A percentile compares a stretch with the other conserved stretches of the same genome.
These are phyloP conservation scores for Leucoraja ocellata DNA, from an alignment of 2,797 vertebrate species.

Conservation along the genomic window DNA sequence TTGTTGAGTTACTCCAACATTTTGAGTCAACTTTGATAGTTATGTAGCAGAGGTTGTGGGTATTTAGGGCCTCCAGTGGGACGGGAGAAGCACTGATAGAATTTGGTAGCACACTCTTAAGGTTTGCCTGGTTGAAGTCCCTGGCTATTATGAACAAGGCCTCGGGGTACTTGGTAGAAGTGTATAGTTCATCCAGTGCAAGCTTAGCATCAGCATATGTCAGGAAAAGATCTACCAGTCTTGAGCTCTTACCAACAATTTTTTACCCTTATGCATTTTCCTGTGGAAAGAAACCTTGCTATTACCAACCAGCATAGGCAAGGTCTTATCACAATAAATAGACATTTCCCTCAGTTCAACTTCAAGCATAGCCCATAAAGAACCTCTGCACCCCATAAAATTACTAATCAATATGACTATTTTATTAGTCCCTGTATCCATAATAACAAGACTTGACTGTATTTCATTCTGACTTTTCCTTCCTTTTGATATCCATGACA, in stretches of 20 bases:
- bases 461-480: neutral
- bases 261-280: neutral
- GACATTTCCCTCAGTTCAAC: conserved; percentile 7
- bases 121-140: too few relatives aligned
- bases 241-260: neutral
- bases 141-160: too few relatives aligned
- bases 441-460: conserved; percentile 22
- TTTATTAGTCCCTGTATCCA: neutral
- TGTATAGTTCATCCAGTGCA: too few relatives aligned
- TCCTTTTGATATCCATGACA: conserved; percentile 3
- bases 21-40: too few relatives aligned
- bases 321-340: neutral
- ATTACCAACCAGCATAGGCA: neutral
- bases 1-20: too few relatives aligned
- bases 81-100: too few relatives aligned
- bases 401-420: neutral
- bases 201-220: neutral
- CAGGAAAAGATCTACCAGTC: neutral
- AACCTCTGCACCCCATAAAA: neutral
- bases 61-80: too few relatives aligned
- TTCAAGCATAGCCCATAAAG: conserved; percentile 22
- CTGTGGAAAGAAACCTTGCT: neutral
- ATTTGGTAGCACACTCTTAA: too few relatives aligned
- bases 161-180: too few relatives aligned
- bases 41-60: too few relatives aligned